phyloP scores from a whole-genome alignment of 1,140 invertebrate genomes.

The Littorina saxatilis region DNA sequence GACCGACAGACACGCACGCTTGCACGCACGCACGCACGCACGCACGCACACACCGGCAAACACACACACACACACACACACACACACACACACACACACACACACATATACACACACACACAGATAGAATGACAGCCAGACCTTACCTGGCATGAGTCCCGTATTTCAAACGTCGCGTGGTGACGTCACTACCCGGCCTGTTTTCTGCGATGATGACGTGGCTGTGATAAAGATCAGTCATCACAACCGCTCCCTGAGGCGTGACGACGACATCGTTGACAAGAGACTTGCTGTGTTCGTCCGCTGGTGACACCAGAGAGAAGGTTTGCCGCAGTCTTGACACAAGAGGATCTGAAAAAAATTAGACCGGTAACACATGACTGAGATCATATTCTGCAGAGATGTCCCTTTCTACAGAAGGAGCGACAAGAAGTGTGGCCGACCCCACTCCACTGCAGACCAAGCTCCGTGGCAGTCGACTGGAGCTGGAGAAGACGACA shows the following conservation, averaged over 20 bases:
- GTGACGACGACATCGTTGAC: background rate
- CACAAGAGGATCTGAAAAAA: background rate
- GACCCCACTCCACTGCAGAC: too few species aligned
- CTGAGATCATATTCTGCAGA: background rate
- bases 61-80: slow-evolving; percentile 12
- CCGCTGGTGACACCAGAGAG: background rate
- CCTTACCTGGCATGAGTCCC: background rate
- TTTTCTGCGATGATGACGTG: background rate
- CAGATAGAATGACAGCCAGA: background rate
- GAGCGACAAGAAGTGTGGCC: too few species aligned
- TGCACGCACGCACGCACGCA: background rate
- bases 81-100: slow-evolving; percentile 10
- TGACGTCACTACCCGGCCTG: background rate
- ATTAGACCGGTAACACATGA: background rate
- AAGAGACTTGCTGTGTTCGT: background rate
- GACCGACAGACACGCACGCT: background rate
- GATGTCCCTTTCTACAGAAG: too few species aligned
- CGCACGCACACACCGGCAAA: background rate
- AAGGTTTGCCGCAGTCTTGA: background rate
- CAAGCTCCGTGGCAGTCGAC: too few species aligned
- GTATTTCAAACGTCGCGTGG: background rate
- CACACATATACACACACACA: background rate
- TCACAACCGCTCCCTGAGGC: background rate
- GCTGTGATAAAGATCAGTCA: background rate
- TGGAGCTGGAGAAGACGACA: too few species aligned